Base-by-base conservation (phyloP, 2,113 vertebrate species). In the Nymphicus hollandicus region DNA sequence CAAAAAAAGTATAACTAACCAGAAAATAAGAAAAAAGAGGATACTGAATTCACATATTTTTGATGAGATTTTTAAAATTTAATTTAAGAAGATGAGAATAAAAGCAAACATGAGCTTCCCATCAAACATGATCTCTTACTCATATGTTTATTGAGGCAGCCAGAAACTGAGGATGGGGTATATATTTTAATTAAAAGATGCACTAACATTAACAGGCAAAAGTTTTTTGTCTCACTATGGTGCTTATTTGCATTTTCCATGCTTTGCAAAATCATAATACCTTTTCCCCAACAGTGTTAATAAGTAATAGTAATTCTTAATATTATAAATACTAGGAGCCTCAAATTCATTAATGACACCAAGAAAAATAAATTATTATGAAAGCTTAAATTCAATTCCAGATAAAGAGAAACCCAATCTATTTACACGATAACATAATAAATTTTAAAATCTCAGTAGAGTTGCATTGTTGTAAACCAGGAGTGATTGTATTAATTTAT, bases 1-100 rank as follows among this genome's bases (percentile, higher is more conserved):
- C 29, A 89, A 88, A 93, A 91, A 93, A 93, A 77, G 81, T 58
- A 73, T 5, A 83, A 37, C 91, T 91, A 96, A 84, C 72, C 41
- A 76, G 76, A 94, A 94, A 96, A 88, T 47, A 89, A 95, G 53
- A 41, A 77, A 85, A 91, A 71, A 22, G 25, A 64, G 17, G 14
- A 53, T 50, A 81, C 25, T 31, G 47, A 66, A 70, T 77, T 47
- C 13, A 23, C 69, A 11, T 58, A 56, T 95, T 79, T 79, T 46
- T 50, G 1, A 31, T 46, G 39, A 76, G 9, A 78, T 60, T 89
- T 91, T 84, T 84, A 8, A 55, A 49, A 92, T 91, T 82, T 70
- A 63, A 73, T 86, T 89, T 72, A 56, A 70, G 74, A 82, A 46
- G n/a, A 25, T 8, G 39, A 68, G 22, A 68, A 44, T 78, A 76